Base-by-base conservation (phyloP, 2,797 vertebrate genomes). In the Graptemys geographica region DNA sequence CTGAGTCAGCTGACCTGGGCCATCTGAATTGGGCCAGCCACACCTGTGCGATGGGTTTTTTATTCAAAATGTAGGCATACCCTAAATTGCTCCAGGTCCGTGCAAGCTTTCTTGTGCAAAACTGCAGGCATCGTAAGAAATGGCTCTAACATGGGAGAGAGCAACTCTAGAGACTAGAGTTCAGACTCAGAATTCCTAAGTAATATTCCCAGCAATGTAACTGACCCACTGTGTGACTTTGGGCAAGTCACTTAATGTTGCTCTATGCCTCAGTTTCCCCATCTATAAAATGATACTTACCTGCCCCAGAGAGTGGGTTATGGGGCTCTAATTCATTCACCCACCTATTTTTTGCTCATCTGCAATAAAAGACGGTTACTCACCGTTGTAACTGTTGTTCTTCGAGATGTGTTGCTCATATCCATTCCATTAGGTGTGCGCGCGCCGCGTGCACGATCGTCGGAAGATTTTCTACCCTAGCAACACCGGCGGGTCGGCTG, bases 321-420 rank as follows among this genome's bases (percentile, higher is more conserved):
- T 0, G 0, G 82, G 87, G 23, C 44, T 85, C 82, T 49, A 6
- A 56, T 51, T 86, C 84, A 41, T 65, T 94, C 59, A 47, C 59
- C 86, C 94, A 74, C 90, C 89, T 59, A 23, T 80, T 96, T 79
- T 86, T 69, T 37, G n/a, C 65, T 69, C 21, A 15, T 79, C 79
- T 74, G n/a, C 91, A 65, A 59, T 93, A 86, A n/a, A n/a, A n/a
- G n/a, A n/a, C n/a, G n/a, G n/a, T n/a, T n/a, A n/a, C n/a, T n/a
- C n/a, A n/a, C n/a, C n/a, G n/a, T n/a, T n/a, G n/a, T n/a, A n/a
- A n/a, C n/a, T n/a, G n/a, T n/a, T n/a, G n/a, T n/a, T n/a, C n/a
- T n/a, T n/a, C n/a, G n/a, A n/a, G n/a, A n/a, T n/a, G n/a, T n/a
- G n/a, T n/a, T n/a, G n/a, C n/a, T n/a, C n/a, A n/a, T n/a, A n/a